Conservation (phyloP, 2,797 vertebrate species). For the Protonibea diacanthus region DNA sequence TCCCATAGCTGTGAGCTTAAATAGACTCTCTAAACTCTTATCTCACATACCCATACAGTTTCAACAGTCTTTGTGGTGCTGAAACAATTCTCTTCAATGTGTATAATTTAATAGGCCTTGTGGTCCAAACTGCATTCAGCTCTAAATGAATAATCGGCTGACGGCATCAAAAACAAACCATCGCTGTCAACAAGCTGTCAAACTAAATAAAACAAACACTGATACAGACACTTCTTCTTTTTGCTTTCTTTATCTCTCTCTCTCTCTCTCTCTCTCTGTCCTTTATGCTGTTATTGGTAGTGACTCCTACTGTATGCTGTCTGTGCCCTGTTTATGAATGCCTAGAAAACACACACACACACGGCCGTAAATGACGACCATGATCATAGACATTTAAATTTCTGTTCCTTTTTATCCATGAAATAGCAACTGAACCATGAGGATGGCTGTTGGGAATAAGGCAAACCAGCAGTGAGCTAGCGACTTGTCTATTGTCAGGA, state of each 20-base stretch:
- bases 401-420: conserved; percentile 23
- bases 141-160: conserved; percentile 80
- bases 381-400: conserved; percentile 43
- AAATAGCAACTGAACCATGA: conserved; percentile 6
- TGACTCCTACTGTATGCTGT: conserved; percentile 45
- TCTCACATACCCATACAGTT: conserved; percentile 34
- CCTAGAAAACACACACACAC: conserved; percentile 31
- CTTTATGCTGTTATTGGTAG: conserved; percentile 34
- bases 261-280: not conserved
- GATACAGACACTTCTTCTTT: conserved; percentile 39
- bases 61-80: conserved; percentile 33
- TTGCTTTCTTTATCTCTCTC: not conserved
- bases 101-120: conserved; percentile 77
- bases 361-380: conserved; percentile 22
- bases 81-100: conserved; percentile 68
- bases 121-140: conserved; percentile 72
- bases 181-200: conserved; percentile 76
- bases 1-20: conserved; percentile 47
- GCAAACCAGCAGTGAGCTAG: conserved; percentile 16
- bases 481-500: conserved; percentile 32
- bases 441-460: not conserved
- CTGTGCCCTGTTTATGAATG: conserved; percentile 31
- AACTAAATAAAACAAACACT: conserved; percentile 75
- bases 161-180: conserved; percentile 73
- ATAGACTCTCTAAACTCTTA: conserved; percentile 51